Base-by-base conservation (phyloP, 2,113 vertebrate species). In the Erpornis zantholeuca region DNA sequence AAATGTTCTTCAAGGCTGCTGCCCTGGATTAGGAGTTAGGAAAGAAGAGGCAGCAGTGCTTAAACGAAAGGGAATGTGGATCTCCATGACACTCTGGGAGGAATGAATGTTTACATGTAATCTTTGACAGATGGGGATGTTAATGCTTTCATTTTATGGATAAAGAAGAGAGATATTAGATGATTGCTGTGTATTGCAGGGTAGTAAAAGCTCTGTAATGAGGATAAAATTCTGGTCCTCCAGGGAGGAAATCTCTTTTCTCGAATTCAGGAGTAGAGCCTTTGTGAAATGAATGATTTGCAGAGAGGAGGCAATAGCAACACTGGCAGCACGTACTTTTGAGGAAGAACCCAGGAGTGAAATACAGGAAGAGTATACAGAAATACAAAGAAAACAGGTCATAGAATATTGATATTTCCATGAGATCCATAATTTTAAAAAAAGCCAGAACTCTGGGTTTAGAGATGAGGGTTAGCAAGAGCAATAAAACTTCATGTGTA, bases 81-180 rank as follows among this genome's bases (percentile, higher is more conserved):
- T 68, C n/a, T 69, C 61, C 69, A 76, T 27, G 44, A 40, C 35
- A 36, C 53, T 52, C 71, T 42, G 35, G 19, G 44, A 82, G 49
- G 49, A 86, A 83, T 50, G 8, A 63, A 88, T 66, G 66, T 85
- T 92, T 82, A 91, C 33, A 59, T 49, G 52, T 66, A 77, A 59
- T 80, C 84, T 90, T 92, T 93, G 85, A 92, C 93, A 87, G 84
- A 92, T 86, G 69, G 83, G 70, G 35, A 76, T 71, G 36, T 47
- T 80, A 90, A 87, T 81, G 56, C 54, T 92, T 86, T 47, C 52
- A 36, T 63, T 92, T 90, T 86, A 73, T 72, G 64, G 75, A 85
- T 86, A 73, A 93, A 91, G 78, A 96, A 38, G 38, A 85, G n/a
- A 89, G 13, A 72, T 82, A 95, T 73, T 93, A 81, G 52, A 91